These are phyloP conservation scores for Psittacula cyanocephala DNA, from an alignment of 2,113 vertebrate genomes.

Conservation along the genomic window DNA sequence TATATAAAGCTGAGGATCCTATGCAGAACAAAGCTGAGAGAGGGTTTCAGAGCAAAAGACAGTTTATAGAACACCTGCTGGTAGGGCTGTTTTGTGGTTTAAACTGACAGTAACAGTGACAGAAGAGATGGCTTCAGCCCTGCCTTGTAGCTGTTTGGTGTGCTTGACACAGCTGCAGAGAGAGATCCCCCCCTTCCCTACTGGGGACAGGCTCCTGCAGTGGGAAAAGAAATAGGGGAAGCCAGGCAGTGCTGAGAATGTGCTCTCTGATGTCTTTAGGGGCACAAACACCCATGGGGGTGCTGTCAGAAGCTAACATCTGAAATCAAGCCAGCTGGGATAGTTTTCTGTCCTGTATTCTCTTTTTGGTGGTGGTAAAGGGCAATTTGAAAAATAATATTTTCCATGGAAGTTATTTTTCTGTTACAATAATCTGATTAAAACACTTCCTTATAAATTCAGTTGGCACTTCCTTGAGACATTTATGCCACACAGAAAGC, in stretches of 20 bases:
- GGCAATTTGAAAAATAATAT: not conserved
- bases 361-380: not conserved
- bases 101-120: not conserved
- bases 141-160: not conserved
- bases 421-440: not conserved
- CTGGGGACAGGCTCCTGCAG: not conserved
- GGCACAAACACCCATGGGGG: not conserved
- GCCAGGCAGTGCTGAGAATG: not conserved
- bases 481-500: not conserved
- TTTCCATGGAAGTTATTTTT: not conserved
- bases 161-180: not conserved
- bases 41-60: not conserved
- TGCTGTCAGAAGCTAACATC: not conserved
- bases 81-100: slow-evolving; percentile 7
- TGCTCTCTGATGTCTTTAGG: not conserved
- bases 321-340: not conserved
- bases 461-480: not conserved
- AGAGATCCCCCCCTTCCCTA: no score
- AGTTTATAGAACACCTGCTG: not conserved
- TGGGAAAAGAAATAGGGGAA: not conserved
- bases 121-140: not conserved
- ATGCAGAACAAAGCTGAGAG: not conserved
- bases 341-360: not conserved
- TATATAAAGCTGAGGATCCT: not conserved
- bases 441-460: not conserved